Base-by-base conservation (phyloP, 2,113 vertebrate genomes). In the Eidolon helvum region DNA sequence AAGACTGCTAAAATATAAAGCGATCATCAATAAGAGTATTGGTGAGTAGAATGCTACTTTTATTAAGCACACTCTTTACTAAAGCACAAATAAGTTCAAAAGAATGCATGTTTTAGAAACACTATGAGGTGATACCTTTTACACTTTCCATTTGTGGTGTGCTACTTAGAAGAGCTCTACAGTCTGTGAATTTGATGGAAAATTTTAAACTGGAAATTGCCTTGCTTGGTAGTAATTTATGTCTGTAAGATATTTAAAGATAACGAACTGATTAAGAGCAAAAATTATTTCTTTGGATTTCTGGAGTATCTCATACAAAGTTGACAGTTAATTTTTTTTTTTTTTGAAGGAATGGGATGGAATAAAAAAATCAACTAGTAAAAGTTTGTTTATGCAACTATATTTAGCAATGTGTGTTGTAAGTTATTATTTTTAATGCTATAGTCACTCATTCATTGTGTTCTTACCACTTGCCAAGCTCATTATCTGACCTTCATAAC, bases 101-200 rank as follows among this genome's bases (percentile, higher is more conserved):
- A 35, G 33, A 48, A 86, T 1, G 8, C 7, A 3, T 26, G 50
- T 11, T 66, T 26, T 33, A 30, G 14, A 65, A 35, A 48, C 3
- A 3, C 30, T 3, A 1, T n/a, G 11, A 11, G 1, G 3, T 15
- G 38, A 26, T n/a, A 18, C 8, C 5, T n/a, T n/a, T 65, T 48
- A 24, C 24, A 24, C 8, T 55, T 28, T 22, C 50, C 38, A 0
- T 22, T 69, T 33, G 19, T 10, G 55, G 33, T 16, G 19, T 18
- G 3, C 33, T 26, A 3, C 57, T 50, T 16, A 9, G 69, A 75
- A 28, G 6, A 88, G 26, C 61, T 6, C 72, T 89, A 28, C n/a
- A 19, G n/a, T 30, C 63, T 6, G 26, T 4, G 35, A 38, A 48
- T 28, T 10, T 48, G 35, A 22, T 53, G 11, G 28, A 57, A 78